Conservation (phyloP, 2,113 vertebrate species). For the Chloropsis cyanopogon region DNA sequence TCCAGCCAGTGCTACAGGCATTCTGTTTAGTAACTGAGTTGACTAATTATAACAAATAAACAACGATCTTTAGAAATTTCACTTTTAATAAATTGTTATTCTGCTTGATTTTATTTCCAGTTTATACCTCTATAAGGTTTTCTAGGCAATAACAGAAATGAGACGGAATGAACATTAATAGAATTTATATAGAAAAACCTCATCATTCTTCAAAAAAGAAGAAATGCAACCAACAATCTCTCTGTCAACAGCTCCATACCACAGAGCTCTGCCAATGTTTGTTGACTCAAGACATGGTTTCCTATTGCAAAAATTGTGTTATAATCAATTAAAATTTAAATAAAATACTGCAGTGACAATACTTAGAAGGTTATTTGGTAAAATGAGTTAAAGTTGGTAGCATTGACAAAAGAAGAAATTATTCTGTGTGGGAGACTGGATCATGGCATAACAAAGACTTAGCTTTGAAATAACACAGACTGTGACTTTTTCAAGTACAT, state of each 20-base stretch:
- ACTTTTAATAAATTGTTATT: not conserved
- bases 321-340: not conserved
- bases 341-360: not conserved
- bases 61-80: not conserved
- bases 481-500: constrained; percentile 2
- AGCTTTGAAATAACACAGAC: not conserved
- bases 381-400: not conserved
- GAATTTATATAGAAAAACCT: not conserved
- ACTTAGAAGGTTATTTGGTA: not conserved
- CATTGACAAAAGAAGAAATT: not conserved
- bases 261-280: not conserved
- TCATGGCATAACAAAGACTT: not conserved
- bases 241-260: not conserved
- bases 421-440: not conserved
- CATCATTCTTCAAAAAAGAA: not conserved
- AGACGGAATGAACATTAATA: not conserved
- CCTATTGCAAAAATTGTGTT: not conserved
- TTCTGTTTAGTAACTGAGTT: not conserved
- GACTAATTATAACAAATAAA: not conserved
- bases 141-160: not conserved
- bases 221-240: not conserved
- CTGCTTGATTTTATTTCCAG: not conserved
- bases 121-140: not conserved
- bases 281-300: not conserved
- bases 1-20: not conserved